phyloP scores from a whole-genome alignment of 2,888 invertebrate genomes.

The Temnothorax unifasciatus region DNA sequence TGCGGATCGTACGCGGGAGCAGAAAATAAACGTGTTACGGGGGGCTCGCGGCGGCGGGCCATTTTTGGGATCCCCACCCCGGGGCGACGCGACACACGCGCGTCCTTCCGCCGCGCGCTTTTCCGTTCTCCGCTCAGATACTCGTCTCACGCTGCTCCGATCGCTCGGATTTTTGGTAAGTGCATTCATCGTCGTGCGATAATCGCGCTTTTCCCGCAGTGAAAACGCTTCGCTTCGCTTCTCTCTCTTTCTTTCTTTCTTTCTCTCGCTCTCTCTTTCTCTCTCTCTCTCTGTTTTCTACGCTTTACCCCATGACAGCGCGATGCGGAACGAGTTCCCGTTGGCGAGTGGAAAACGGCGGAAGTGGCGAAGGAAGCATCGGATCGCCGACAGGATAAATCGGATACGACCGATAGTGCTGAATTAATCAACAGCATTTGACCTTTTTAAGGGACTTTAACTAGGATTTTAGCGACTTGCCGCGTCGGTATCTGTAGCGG shows the following conservation, averaged over 20 bases:
- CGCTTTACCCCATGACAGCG: conserved; percentile 37
- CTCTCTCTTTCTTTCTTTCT: not conserved
- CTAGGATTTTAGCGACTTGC: conserved; percentile 9
- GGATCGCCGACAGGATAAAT: not conserved
- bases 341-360: not conserved
- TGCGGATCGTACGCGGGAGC: conserved; percentile 67
- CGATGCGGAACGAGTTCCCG: conserved; percentile 22
- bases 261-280: not conserved
- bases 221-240: conserved; percentile 49
- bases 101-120: conserved; percentile 60
- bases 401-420: conserved; percentile 3
- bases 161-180: conserved; percentile 86
- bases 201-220: conserved; percentile 16
- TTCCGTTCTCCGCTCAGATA: conserved; percentile 76
- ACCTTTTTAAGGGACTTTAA: conserved; percentile 4
- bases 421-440: conserved; percentile 9
- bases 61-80: conserved; percentile 86
- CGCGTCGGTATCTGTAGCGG: not conserved
- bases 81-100: conserved; percentile 64
- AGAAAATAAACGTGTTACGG: conserved; percentile 74
- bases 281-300: conserved; percentile 2
- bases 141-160: conserved; percentile 85
- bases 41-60: conserved; percentile 80
- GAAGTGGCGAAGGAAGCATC: conserved; percentile 11
- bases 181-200: conserved; percentile 67